phyloP scores from a whole-genome alignment of 2,797 vertebrate genomes.

The Brotogeris chrysoptera region DNA sequence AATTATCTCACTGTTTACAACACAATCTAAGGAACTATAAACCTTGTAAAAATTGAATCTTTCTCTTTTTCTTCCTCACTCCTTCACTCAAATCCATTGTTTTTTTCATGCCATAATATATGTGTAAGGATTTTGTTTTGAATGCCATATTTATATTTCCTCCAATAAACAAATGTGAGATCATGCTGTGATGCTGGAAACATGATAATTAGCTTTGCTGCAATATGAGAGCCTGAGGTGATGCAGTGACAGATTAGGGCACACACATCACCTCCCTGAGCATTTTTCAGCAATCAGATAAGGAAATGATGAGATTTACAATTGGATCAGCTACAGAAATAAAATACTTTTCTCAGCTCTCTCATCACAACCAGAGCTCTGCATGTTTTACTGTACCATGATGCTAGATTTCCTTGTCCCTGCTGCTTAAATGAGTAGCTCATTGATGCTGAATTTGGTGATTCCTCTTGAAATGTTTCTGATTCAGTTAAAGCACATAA shows the following conservation, averaged over 20 bases:
- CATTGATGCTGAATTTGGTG: neutral
- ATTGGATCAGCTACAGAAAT: neutral
- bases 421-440: neutral
- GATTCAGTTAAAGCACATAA: neutral
- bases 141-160: slow-evolving; percentile 21
- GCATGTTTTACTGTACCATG: neutral
- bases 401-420: neutral
- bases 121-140: neutral
- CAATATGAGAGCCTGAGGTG: slow-evolving; percentile 59
- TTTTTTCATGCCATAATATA: neutral
- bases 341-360: neutral
- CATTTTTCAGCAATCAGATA: slow-evolving; percentile 4
- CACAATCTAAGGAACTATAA: neutral
- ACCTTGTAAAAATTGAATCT: neutral
- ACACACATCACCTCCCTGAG: neutral
- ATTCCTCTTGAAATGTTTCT: neutral
- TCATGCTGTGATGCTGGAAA: slow-evolving; percentile 32
- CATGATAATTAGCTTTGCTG: slow-evolving; percentile 56
- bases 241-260: slow-evolving; percentile 11
- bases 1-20: neutral
- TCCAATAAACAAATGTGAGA: slow-evolving; percentile 29
- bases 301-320: neutral
- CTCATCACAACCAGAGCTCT: neutral
- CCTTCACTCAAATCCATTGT: neutral
- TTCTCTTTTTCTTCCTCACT: neutral